Conservation (phyloP, 2,797 vertebrate species). For the Schizothorax lantsangensis region DNA sequence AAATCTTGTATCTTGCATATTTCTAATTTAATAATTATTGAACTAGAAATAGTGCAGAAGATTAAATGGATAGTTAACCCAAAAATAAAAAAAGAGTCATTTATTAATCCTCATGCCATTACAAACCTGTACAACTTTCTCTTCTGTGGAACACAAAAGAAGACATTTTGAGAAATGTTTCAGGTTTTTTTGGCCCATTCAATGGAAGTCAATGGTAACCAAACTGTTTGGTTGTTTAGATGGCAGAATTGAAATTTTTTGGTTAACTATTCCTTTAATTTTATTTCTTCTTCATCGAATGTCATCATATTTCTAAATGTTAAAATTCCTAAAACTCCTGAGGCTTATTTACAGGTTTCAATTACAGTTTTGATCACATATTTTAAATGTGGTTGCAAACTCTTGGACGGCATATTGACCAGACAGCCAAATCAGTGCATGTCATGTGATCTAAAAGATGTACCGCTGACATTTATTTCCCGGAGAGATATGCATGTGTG, state of each 20-base stretch:
- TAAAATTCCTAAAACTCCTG: neutral
- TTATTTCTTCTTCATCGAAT: neutral
- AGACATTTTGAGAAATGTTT: neutral
- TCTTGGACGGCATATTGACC: neutral
- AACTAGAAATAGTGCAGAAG: neutral
- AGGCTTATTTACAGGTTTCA: neutral
- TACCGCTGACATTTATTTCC: slow-evolving; percentile 30
- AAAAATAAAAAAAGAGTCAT: neutral
- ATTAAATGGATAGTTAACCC: neutral
- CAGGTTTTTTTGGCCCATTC: neutral
- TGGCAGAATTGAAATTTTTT: neutral
- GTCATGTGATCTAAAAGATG: slow-evolving; percentile 28
- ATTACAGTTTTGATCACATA: neutral
- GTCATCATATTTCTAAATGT: neutral
- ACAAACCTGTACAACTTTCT: neutral
- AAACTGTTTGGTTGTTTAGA: neutral
- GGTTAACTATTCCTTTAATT: neutral
- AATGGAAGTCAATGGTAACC: neutral
- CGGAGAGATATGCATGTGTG: slow-evolving; percentile 8
- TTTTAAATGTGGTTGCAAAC: slow-evolving; percentile 2
- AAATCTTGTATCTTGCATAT: neutral
- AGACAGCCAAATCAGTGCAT: neutral
- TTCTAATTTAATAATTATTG: neutral
- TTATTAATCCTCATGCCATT: neutral
- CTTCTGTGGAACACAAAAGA: neutral